phyloP scores from a whole-genome alignment of 2,888 invertebrate genomes.

The Allolobophora icterica region DNA sequence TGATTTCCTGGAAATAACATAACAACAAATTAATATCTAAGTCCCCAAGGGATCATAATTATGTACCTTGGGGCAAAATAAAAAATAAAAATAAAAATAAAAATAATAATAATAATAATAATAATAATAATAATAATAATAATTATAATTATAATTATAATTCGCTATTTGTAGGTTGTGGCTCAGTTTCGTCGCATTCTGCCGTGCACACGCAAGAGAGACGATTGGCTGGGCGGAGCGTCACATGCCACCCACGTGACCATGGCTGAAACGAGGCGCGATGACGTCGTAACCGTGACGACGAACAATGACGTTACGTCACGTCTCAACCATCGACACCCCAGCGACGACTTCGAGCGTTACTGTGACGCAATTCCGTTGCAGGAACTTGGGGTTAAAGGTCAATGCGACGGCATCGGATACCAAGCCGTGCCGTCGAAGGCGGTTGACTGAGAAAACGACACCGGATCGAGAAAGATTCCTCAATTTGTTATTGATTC shows the following conservation, averaged over 20 bases:
- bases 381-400: not conserved
- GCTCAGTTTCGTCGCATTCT: conserved; percentile 7
- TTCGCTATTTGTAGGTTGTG: not conserved
- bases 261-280: conserved; percentile 29
- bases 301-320: not conserved
- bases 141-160: too few species aligned
- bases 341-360: not conserved
- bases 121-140: too few species aligned
- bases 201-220: not conserved
- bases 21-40: too few species aligned
- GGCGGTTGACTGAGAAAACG: not conserved
- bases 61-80: too few species aligned
- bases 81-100: too few species aligned
- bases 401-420: not conserved
- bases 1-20: too few species aligned
- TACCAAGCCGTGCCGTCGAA: not conserved
- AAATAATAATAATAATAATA: too few species aligned
- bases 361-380: not conserved
- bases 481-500: not conserved
- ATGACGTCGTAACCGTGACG: conserved; percentile 2
- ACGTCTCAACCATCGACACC: not conserved
- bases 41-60: too few species aligned
- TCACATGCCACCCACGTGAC: conserved; percentile 31
- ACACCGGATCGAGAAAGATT: not conserved
- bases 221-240: conserved; percentile 18